A percentile compares a stretch with the other conserved stretches of the same genome.
phyloP scores from a whole-genome alignment of 2,113 vertebrate genomes.

The Ameiurus melas region DNA sequence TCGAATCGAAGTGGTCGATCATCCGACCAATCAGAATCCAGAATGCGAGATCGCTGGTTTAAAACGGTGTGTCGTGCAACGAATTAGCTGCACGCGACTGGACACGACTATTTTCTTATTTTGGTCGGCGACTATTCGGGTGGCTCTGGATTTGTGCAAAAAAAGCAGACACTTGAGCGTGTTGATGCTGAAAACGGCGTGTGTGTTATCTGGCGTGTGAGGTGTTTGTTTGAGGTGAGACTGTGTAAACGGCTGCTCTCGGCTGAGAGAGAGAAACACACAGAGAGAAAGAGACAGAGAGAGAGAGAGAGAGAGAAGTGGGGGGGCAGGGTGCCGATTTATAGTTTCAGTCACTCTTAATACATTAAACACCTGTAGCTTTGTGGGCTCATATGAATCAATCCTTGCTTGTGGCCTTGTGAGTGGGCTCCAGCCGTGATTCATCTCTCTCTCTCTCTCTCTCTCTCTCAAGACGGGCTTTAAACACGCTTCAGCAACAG shows the following conservation, averaged over 20 bases:
- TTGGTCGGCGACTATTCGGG: not conserved
- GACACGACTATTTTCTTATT: not conserved
- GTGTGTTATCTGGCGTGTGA: not conserved
- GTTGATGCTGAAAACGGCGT: not conserved
- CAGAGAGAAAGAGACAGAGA: not conserved
- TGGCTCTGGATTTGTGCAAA: not conserved
- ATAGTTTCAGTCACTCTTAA: conserved; percentile 3
- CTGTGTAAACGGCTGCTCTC: not conserved
- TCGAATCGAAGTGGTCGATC: not conserved
- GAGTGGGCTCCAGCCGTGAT: conserved; percentile 7
- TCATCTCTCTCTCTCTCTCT: not conserved
- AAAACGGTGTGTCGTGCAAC: not conserved
- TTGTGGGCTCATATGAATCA: not conserved
- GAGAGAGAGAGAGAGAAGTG: not conserved
- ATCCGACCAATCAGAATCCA: not conserved
- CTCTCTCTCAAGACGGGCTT: not conserved
- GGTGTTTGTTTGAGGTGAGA: conserved; percentile 30
- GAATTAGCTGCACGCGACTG: not conserved
- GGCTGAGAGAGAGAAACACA: not conserved
- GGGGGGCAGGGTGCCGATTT: not conserved
- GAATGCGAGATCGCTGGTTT: not conserved
- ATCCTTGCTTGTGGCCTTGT: not conserved
- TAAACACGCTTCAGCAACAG: conserved; percentile 61
- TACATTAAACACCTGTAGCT: conserved; percentile 22
- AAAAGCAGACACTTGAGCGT: not conserved